phyloP scores from a whole-genome alignment of 2,888 invertebrate species.

The Eucriotettix oculatus region DNA sequence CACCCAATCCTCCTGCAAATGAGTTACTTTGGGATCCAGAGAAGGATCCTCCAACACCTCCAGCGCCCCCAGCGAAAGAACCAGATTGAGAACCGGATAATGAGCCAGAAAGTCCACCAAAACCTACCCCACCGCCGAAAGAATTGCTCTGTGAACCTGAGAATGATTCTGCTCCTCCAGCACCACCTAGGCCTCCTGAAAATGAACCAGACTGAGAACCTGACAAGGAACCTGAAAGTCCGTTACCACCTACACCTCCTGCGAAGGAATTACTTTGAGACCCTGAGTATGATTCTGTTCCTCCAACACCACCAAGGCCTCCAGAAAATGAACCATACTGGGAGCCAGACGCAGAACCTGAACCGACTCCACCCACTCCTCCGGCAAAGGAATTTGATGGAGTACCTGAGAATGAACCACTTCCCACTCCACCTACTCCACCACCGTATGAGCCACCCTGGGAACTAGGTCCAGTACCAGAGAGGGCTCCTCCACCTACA shows the following conservation, averaged over 20 bases:
- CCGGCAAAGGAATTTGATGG: neutral
- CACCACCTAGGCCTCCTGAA: neutral
- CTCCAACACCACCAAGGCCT: too few relatives aligned
- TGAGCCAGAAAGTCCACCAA: neutral
- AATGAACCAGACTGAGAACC: neutral
- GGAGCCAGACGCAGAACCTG: too few relatives aligned
- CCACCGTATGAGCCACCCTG: neutral
- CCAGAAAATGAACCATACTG: too few relatives aligned
- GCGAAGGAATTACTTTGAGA: too few relatives aligned
- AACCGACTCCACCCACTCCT: neutral
- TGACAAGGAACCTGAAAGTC: too few relatives aligned
- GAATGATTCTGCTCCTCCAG: neutral
- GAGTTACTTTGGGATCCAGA: neutral
- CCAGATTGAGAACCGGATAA: neutral
- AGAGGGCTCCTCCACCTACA: neutral
- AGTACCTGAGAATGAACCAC: neutral
- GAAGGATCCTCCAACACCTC: neutral
- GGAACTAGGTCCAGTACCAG: neutral
- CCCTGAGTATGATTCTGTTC: too few relatives aligned
- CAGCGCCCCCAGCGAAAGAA: neutral
- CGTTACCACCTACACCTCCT: too few relatives aligned
- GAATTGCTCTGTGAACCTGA: neutral
- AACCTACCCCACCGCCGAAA: neutral
- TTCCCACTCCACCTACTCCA: neutral
- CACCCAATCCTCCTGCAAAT: neutral